Conservation (phyloP, 2,113 vertebrate genomes). For the Lepus timidus region DNA sequence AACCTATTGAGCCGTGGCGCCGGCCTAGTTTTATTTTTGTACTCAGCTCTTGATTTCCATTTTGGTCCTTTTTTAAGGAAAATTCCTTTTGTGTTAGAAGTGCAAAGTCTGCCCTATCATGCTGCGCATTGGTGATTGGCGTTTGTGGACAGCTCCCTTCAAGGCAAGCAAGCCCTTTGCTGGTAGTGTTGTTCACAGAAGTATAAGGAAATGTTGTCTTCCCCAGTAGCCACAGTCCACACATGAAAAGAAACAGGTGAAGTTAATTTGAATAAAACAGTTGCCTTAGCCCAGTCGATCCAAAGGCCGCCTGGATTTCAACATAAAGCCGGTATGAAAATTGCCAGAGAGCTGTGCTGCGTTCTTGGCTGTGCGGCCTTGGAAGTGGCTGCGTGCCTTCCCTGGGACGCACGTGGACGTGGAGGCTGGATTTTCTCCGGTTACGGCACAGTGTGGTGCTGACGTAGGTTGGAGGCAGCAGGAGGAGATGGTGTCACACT, state of each 20-base stretch:
- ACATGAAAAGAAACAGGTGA: not conserved
- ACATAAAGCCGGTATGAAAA: not conserved
- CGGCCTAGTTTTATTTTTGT: constrained; percentile 51
- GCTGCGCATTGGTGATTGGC: not conserved
- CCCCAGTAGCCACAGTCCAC: constrained; percentile 20
- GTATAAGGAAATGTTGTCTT: not conserved
- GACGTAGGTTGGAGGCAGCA: not conserved
- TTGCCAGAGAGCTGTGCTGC: not conserved
- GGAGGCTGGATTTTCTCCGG: not conserved
- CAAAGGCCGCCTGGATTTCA: not conserved
- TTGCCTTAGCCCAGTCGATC: not conserved
- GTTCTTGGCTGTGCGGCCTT: not conserved
- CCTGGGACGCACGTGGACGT: not conserved
- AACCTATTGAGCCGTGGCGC: too few relatives aligned
- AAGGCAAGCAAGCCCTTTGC: not conserved
- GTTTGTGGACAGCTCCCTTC: not conserved
- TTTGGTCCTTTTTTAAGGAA: constrained; percentile 1
- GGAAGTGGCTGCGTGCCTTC: too few relatives aligned
- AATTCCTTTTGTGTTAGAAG: not conserved
- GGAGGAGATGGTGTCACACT: not conserved
- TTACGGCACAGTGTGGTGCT: not conserved
- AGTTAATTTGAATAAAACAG: not conserved
- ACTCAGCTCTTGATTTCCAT: not conserved
- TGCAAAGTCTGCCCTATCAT: not conserved
- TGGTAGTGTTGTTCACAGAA: not conserved